phyloP scores from a whole-genome alignment of 2,113 vertebrate species.

The Siniperca knerii region DNA sequence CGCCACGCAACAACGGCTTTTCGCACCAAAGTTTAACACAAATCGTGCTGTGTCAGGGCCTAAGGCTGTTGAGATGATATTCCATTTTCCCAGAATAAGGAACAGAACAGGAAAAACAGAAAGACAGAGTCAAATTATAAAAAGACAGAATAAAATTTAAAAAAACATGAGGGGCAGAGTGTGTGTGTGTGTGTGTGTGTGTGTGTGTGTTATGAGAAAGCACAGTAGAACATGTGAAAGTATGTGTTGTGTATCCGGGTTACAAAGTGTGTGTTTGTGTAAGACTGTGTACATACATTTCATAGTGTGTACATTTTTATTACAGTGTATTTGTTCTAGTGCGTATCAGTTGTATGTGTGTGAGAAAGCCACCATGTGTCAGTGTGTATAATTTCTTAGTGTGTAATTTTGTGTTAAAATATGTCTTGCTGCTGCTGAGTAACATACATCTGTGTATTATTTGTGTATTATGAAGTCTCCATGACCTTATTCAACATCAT shows the following conservation, averaged over 20 bases:
- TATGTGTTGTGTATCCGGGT: neutral
- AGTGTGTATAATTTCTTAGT: neutral
- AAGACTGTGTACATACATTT: neutral
- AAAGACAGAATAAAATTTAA: no score
- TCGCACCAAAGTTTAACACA: no score
- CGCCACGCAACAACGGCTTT: no score
- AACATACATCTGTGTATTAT: no score
- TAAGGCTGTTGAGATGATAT: neutral
- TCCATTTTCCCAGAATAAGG: neutral
- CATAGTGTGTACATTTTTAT: neutral
- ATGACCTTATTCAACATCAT: no score
- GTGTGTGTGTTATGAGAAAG: neutral
- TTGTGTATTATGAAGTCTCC: no score
- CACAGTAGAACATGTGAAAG: no score
- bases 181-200: neutral
- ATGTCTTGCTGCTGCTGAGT: neutral
- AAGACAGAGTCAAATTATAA: neutral
- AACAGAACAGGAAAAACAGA: neutral
- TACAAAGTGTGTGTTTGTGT: neutral
- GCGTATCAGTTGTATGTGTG: neutral
- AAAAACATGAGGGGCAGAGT: no score
- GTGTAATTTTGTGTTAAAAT: neutral
- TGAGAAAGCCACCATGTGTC: neutral
- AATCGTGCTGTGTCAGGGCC: no score
- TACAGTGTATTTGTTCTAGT: neutral